Conservation (phyloP, 2,113 vertebrate genomes). For the Etheostoma spectabile region DNA sequence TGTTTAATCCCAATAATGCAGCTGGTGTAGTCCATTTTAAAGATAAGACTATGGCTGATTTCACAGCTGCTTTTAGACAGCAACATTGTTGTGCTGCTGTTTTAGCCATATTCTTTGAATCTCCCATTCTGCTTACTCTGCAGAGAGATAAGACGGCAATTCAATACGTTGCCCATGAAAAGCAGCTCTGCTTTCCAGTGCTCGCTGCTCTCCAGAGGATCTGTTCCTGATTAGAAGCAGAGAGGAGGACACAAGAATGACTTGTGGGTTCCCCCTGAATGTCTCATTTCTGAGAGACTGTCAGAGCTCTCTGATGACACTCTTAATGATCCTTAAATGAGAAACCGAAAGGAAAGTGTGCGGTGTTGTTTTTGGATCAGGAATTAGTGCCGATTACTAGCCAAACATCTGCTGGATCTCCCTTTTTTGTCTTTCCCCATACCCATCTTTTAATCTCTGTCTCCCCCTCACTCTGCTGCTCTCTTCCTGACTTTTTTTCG, state of each 20-base stretch:
- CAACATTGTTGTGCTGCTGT: constrained; percentile 48
- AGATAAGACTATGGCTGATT: constrained; percentile 20
- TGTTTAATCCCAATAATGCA: no score
- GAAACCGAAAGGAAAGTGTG: constrained; percentile 49
- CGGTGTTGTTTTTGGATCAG: constrained; percentile 43
- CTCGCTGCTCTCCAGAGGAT: constrained; percentile 18
- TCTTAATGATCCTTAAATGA: not conserved
- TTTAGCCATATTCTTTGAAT: constrained; percentile 34
- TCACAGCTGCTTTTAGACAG: constrained; percentile 19
- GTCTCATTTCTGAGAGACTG: constrained; percentile 20
- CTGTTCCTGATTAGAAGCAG: constrained; percentile 62
- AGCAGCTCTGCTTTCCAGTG: constrained; percentile 35
- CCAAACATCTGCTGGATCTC: constrained; percentile 85
- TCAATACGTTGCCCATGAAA: constrained; percentile 19
- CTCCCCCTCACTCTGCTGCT: constrained; percentile 3
- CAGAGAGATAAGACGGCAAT: constrained; percentile 50
- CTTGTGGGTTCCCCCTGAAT: constrained; percentile 1
- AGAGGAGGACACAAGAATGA: constrained; percentile 23
- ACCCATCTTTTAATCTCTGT: constrained; percentile 10
- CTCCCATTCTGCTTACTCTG: constrained; percentile 45
- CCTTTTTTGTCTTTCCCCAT: constrained; percentile 23
- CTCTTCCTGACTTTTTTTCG: constrained; percentile 3
- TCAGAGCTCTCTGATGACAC: not conserved
- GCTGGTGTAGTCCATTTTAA: not conserved
- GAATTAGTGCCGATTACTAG: constrained; percentile 69